Evolutionary conservation across 2,113 vertebrate genomes (phyloP).

Genomic region (Cyanoramphus novaezelandiae): DNA sequence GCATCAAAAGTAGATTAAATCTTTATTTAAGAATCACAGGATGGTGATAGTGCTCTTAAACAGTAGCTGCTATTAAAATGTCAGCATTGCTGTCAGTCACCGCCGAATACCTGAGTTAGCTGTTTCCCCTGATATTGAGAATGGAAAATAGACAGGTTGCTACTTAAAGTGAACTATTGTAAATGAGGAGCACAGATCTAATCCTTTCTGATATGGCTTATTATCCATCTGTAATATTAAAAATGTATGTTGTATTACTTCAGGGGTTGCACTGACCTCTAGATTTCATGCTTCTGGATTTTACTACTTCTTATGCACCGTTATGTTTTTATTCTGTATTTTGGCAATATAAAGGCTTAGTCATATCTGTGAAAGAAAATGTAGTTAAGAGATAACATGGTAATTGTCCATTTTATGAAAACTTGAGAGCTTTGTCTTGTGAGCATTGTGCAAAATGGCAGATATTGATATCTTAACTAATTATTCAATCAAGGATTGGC

Average conservation of each 20-base stretch:
- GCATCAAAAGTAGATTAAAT: constrained; percentile 43
- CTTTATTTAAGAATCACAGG: constrained; percentile 29
- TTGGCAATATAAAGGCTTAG: neutral
- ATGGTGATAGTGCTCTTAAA: constrained; percentile 35
- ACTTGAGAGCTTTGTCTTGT: constrained; percentile 7
- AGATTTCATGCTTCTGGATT: constrained; percentile 45
- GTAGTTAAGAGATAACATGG: neutral
- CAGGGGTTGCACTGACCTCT: constrained; percentile 1
- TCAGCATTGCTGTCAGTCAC: constrained; percentile 46
- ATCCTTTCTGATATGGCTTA: constrained; percentile 40
- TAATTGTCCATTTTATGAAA: constrained; percentile 14
- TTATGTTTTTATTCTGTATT: neutral
- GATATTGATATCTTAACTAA: constrained; percentile 60
- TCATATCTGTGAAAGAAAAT: neutral
- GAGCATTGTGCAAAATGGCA: constrained; percentile 28
- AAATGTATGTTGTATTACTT: constrained; percentile 26
- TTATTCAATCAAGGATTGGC: constrained; percentile 70
- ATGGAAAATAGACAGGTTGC: neutral
- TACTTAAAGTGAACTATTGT: neutral
- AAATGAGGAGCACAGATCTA: constrained; percentile 34
- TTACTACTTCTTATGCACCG: neutral
- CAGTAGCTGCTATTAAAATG: constrained; percentile 55
- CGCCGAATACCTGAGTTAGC: neutral
- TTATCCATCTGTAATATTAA: constrained; percentile 34
- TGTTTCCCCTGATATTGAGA: neutral